A percentile compares a stretch with the other conserved stretches of the same genome.
These are phyloP conservation scores for Dendrophyllia cribrosa DNA, from an alignment of 64 coral and sea anemone genomes.

Conservation along the genomic window DNA sequence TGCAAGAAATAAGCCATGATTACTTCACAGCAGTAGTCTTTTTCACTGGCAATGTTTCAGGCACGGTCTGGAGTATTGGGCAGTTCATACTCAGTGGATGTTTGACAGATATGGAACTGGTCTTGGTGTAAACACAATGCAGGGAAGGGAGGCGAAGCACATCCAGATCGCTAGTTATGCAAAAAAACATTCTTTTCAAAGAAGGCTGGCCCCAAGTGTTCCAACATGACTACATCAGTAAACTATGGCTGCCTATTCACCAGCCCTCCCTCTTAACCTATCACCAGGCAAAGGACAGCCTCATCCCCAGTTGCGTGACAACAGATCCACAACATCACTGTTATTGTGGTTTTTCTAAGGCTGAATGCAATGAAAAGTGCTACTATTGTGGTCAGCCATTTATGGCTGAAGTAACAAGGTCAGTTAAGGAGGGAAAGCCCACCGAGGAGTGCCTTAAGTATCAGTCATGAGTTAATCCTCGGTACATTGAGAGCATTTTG, in stretches of 20 bases:
- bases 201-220: constrained; percentile 60
- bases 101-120: constrained; percentile 49
- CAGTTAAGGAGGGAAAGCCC: not conserved
- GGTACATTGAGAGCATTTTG: too few species aligned
- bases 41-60: constrained; percentile 18
- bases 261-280: constrained; percentile 63
- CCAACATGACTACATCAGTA: constrained; percentile 74
- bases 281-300: constrained; percentile 45
- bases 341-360: constrained; percentile 56
- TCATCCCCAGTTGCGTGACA: constrained; percentile 28
- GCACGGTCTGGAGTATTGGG: constrained; percentile 69
- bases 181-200: constrained; percentile 56
- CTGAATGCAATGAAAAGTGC: constrained; percentile 9
- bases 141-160: constrained; percentile 62
- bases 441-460: not conserved
- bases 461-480: too few species aligned
- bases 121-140: constrained; percentile 67
- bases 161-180: constrained; percentile 75
- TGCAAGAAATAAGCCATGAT: not conserved
- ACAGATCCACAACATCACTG: constrained; percentile 21
- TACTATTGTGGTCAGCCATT: constrained; percentile 62
- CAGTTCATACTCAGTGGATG: constrained; percentile 39
- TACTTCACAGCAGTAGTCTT: constrained; percentile 56
- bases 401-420: constrained; percentile 45
- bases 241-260: constrained; percentile 59